Base-by-base conservation (phyloP, 2,113 vertebrate genomes). In the Chlorodrepanis virens region DNA sequence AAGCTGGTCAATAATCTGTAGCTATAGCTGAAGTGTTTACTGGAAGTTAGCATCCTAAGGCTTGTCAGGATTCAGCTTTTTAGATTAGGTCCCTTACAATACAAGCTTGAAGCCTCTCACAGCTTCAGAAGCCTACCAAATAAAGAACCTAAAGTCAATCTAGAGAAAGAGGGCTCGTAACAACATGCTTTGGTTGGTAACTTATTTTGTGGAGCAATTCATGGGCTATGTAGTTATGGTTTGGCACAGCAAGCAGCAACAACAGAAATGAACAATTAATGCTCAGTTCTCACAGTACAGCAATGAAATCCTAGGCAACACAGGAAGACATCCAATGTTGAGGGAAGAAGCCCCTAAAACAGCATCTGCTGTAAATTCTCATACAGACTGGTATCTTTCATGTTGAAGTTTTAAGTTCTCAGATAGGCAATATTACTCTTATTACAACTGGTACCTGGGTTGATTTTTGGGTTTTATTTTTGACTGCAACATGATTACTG, bases 181-280 rank as follows among this genome's bases (percentile, higher is more conserved):
- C 5, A 59, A 71, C 24, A 80, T 14, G 25, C 10, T 83, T 87
- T 53, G 35, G 16, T 72, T 39, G 80, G 14, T 23, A 76, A 83
- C 28, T 88, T 72, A 42, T 35, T 92, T 69, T 83, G 67, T 35
- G 87, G 49, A 90, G 35, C 20, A 29, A 84, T 5, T 63, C 0
- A 3, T 2, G 1, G 61, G 35, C 40, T 75, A 37, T 0, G 0
- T 17, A 80, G 28, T n/a, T 84, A 67, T 1, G 20, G 24, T 52
- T 78, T 52, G 33, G 56, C 52, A 89, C 15, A 93, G 64, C 65
- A 94, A 90, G 42, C 18, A 77, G 45, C 37, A 79, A 40, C 37
- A 85, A 80, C 18, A 79, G 44, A 64, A 90, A 56, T 4, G 3
- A 92, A 52, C 37, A 64, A 50, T 18, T 61, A 84, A 78, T 19